These are phyloP conservation scores for Arremon brunneinucha DNA, from an alignment of 2,797 vertebrate species.

Conservation along the genomic window DNA sequence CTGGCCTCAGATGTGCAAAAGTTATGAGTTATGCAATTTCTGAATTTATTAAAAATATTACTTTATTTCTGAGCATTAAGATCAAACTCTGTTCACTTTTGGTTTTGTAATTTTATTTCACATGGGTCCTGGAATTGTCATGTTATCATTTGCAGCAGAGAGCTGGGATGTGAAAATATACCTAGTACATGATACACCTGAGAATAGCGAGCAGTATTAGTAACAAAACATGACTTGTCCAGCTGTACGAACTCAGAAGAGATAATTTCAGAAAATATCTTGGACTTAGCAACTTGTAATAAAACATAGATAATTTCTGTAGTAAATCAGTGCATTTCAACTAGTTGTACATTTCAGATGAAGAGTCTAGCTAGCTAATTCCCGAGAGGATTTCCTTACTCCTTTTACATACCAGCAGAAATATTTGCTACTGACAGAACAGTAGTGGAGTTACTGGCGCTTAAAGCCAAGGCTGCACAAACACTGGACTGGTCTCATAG, in stretches of 20 bases:
- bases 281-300: not conserved
- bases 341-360: not conserved
- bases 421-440: not conserved
- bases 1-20: not conserved
- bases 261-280: not conserved
- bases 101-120: not conserved
- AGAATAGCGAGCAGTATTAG: not conserved
- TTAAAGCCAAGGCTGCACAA: not conserved
- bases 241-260: not conserved
- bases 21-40: not conserved
- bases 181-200: not conserved
- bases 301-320: not conserved
- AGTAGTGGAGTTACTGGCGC: not conserved
- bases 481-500: not conserved
- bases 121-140: not conserved
- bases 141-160: not conserved
- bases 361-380: not conserved
- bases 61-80: not conserved
- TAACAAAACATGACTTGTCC: not conserved
- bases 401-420: not conserved
- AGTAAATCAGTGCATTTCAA: not conserved
- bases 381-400: not conserved
- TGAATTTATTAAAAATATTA: not conserved
- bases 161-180: not conserved
- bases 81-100: not conserved